phyloP scores from a whole-genome alignment of 2,113 vertebrate genomes.

The Erythrolamprus reginae region DNA sequence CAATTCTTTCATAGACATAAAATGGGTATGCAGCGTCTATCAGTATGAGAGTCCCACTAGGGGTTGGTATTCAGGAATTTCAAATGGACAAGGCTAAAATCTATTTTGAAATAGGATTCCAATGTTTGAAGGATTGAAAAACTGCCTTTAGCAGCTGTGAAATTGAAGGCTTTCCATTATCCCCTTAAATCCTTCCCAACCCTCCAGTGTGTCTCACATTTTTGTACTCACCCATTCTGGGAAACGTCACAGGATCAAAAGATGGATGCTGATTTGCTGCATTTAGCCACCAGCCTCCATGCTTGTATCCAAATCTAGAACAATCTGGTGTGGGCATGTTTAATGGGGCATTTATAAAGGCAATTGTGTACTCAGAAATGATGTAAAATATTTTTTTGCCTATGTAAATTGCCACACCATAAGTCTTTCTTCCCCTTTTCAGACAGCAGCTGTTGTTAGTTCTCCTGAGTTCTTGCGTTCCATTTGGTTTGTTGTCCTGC shows the following conservation, averaged over 20 bases:
- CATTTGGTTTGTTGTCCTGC: slow-evolving; percentile 3
- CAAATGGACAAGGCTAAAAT: background rate
- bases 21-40: background rate
- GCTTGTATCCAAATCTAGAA: background rate
- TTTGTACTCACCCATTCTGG: background rate
- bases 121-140: background rate
- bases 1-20: background rate
- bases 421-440: background rate
- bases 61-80: background rate
- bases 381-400: too few relatives aligned
- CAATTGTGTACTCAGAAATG: background rate
- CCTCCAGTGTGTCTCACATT: background rate
- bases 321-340: background rate
- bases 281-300: background rate
- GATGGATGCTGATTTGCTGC: background rate
- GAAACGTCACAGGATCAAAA: background rate
- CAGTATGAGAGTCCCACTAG: background rate
- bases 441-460: background rate
- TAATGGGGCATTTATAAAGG: background rate
- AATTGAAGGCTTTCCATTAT: background rate
- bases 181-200: background rate
- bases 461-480: background rate
- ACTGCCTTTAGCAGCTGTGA: background rate
- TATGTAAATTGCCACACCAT: background rate
- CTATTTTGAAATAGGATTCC: background rate